Conservation (phyloP, 2,888 invertebrate genomes). For the Brachyptera risi region DNA sequence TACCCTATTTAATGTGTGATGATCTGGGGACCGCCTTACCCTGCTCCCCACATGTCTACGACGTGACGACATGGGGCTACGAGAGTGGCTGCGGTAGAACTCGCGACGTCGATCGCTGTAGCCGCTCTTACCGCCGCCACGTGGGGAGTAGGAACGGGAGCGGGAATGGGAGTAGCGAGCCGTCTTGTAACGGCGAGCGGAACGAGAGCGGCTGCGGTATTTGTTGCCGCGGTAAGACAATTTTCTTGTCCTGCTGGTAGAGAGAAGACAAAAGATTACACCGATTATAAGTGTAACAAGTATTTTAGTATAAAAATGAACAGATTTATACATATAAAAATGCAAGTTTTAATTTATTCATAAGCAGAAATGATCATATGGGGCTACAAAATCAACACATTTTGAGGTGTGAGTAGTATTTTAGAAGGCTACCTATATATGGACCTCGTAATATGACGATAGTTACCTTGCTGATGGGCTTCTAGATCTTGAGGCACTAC, state of each 20-base stretch:
- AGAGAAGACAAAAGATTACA: slow-evolving; percentile 36
- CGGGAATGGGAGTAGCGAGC: slow-evolving; percentile 44
- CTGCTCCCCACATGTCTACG: slow-evolving; percentile 73
- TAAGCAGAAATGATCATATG: too few species aligned
- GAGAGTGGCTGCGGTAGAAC: slow-evolving; percentile 61
- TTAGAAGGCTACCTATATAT: too few species aligned
- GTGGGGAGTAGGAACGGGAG: slow-evolving; percentile 51
- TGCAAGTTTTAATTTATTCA: too few species aligned
- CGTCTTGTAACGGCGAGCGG: slow-evolving; percentile 34
- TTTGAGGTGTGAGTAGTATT: too few species aligned
- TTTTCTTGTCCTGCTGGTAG: slow-evolving; percentile 43
- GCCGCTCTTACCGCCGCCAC: slow-evolving; percentile 45
- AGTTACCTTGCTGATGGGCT: slow-evolving; percentile 38
- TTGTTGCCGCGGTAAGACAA: slow-evolving; percentile 40
- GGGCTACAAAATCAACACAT: too few species aligned
- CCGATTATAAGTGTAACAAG: neutral
- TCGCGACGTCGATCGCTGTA: slow-evolving; percentile 45
- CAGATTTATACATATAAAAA: too few species aligned
- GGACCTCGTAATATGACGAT: too few species aligned
- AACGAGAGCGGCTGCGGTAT: slow-evolving; percentile 56
- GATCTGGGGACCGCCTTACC: too few species aligned
- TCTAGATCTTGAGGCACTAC: slow-evolving; percentile 35
- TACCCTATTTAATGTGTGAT: too few species aligned
- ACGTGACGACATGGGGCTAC: slow-evolving; percentile 79
- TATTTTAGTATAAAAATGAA: too few species aligned